These are phyloP conservation scores for Pedetes capensis DNA, from an alignment of 2,113 vertebrate species.

Conservation along the genomic window DNA sequence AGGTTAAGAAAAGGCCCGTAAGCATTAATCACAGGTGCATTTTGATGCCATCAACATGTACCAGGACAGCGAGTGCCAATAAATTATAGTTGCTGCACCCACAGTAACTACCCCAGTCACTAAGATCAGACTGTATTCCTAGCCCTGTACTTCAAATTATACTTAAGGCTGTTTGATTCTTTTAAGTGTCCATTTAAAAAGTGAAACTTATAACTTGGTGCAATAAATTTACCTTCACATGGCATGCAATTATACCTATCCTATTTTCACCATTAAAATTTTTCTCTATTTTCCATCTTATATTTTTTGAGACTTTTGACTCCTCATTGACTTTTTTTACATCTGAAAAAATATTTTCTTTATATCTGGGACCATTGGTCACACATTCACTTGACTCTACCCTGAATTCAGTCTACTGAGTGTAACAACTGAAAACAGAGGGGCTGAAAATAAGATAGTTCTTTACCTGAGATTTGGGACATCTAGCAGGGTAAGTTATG, in stretches of 20 bases:
- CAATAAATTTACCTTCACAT: not conserved
- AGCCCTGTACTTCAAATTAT: not conserved
- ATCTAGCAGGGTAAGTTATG: not conserved
- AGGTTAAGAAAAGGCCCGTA: not conserved
- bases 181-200: not conserved
- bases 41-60: not conserved
- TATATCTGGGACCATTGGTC: not conserved
- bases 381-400: no score
- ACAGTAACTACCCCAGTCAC: not conserved
- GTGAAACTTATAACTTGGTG: not conserved
- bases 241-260: not conserved
- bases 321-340: not conserved
- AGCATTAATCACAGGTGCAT: not conserved
- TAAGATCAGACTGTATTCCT: not conserved
- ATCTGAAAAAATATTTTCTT: not conserved
- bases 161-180: not conserved
- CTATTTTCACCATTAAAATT: not conserved
- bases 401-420: not conserved
- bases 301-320: not conserved
- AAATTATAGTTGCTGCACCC: no score
- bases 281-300: not conserved
- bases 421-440: not conserved
- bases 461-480: no score
- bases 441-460: not conserved
- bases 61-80: not conserved